phyloP scores from a whole-genome alignment of 2,113 vertebrate species.

The Gymnorhina tibicen region DNA sequence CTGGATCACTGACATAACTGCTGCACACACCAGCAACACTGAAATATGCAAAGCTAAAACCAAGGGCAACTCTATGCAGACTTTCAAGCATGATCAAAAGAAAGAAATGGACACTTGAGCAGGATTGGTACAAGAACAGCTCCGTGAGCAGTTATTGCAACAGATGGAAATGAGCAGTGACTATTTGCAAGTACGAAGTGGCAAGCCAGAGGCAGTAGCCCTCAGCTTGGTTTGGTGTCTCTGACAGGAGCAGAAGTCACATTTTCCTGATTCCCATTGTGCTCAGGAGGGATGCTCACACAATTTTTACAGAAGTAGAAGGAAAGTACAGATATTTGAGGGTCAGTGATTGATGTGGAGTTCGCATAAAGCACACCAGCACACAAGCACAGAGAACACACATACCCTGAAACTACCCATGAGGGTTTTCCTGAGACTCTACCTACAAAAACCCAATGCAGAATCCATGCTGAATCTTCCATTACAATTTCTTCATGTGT shows the following conservation, averaged over 20 bases:
- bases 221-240: neutral
- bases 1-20: neutral
- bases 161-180: neutral
- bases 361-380: neutral
- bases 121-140: neutral
- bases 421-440: neutral
- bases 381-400: neutral
- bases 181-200: neutral
- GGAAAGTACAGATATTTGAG: neutral
- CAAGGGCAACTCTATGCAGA: neutral
- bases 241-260: neutral
- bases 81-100: neutral
- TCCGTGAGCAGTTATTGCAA: neutral
- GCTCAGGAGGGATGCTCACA: neutral
- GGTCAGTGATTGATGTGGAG: neutral
- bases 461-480: neutral
- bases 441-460: neutral
- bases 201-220: neutral
- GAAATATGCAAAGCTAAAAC: neutral
- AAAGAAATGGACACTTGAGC: neutral
- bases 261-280: neutral
- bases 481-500: neutral
- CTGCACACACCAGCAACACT: neutral
- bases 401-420: neutral
- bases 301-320: neutral